Percentiles rank a stretch among this genome's conserved stretches.
These are phyloP conservation scores for Myotis brandtii DNA, from an alignment of 2,113 vertebrate species.

Conservation along the genomic window DNA sequence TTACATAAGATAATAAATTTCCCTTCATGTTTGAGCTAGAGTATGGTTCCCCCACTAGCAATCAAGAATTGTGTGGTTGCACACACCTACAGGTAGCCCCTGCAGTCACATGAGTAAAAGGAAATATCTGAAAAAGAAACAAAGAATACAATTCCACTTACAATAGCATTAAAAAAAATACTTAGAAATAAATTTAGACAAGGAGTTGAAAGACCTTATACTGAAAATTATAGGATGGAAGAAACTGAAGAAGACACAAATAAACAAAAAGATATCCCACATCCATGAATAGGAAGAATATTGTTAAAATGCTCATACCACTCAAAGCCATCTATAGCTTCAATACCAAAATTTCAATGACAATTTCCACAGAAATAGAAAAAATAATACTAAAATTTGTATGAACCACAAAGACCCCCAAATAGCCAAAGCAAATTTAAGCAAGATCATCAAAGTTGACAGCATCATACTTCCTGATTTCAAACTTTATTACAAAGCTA, in stretches of 20 bases:
- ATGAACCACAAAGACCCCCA: neutral
- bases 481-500: conserved; percentile 11
- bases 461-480: neutral
- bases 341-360: neutral
- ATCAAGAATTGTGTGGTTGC: neutral
- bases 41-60: neutral
- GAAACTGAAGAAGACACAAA: neutral
- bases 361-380: neutral
- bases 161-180: neutral
- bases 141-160: neutral
- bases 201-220: neutral
- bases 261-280: neutral
- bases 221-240: neutral
- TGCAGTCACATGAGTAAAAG: neutral
- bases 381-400: neutral
- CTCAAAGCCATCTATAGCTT: neutral
- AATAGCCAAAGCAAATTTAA: neutral
- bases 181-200: neutral
- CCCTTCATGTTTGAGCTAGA: neutral
- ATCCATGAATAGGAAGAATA: neutral
- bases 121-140: neutral
- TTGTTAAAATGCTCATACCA: neutral
- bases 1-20: neutral
- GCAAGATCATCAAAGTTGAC: neutral
- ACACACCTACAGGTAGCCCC: neutral